Evolutionary conservation across 2,888 invertebrate genomes (phyloP), one percentile per base, ranked within the genome.

Genomic region (Papilio demoleus): DNA sequence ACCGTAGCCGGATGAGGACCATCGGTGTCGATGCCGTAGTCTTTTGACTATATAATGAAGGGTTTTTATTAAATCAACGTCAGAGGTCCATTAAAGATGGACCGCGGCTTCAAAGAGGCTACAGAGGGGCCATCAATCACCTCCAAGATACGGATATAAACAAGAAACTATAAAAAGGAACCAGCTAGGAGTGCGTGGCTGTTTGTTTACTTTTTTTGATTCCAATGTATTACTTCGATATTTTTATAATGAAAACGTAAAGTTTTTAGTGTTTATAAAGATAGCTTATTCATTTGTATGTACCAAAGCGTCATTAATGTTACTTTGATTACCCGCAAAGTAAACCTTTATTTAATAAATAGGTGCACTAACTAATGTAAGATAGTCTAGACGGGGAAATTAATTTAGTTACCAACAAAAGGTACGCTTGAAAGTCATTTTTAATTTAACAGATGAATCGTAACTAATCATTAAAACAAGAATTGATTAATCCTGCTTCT

Each of bases 11-110:
- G 60, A 72, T 42, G 34, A 38, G 40, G n/a, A 42, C 53, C n/a
- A 42, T 70, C 71, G 74, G 71, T 71, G 75, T 75, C 78, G 78
- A 80, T 78, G 80, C 78, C 79, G 79, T 76, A 74, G 73, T 72
- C 77, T 75, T 76, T 78, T 86, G 88, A 89, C 84, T 85, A 77
- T 75, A 81, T 91, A 91, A 92, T 91, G 88, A 88, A 90, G 90
- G 91, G 91, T 89, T 88, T 83, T 90, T 90, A 92, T 92, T 92
- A 90, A 92, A 92, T 92, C 92, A 92, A 90, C 83, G 90, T 90
- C 92, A 89, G 85, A 84, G 85, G 81, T 87, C 88, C 92, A 91
- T 92, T 92, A 91, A 84, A 86, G 81, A 80, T 79, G 79, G 82
- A 80, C 81, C 83, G 47, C 80, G 77, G 76, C 77, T 80, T 79